Evolutionary conservation across 2,888 invertebrate species (phyloP).

Genomic region (Ectemnius cavifrons): DNA sequence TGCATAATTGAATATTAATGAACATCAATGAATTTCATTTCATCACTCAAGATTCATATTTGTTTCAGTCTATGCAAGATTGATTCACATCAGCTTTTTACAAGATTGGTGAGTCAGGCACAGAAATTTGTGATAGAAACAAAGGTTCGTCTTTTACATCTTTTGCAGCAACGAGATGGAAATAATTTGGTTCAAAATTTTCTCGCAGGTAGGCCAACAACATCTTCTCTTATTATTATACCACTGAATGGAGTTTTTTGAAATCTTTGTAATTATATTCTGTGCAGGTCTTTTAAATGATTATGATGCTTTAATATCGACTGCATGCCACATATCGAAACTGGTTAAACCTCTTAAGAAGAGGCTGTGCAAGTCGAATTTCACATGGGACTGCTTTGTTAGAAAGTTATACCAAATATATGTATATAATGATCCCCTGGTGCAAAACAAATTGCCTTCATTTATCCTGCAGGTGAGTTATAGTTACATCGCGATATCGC

Average conservation of each 20-base stretch:
- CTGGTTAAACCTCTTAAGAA: constrained; percentile 82
- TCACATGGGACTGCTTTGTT: constrained; percentile 85
- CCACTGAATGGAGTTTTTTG: neutral
- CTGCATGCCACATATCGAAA: constrained; percentile 81
- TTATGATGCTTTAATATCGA: constrained; percentile 82
- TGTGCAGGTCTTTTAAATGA: constrained; percentile 81
- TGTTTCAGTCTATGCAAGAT: constrained; percentile 79
- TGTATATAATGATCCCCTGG: constrained; percentile 79
- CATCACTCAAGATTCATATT: neutral
- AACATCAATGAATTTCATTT: no score
- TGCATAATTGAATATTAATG: no score
- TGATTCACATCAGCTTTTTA: constrained; percentile 83
- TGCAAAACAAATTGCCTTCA: constrained; percentile 80
- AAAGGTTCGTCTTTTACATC: constrained; percentile 80
- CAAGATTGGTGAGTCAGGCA: constrained; percentile 82
- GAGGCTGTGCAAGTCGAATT: constrained; percentile 82
- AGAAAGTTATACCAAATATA: constrained; percentile 83
- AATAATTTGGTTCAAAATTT: constrained; percentile 80
- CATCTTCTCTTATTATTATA: neutral
- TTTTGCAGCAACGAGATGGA: constrained; percentile 79
- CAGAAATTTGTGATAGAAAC: constrained; percentile 84
- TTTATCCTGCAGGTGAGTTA: constrained; percentile 79
- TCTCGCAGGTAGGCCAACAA: constrained; percentile 76
- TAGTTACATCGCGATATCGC: neutral
- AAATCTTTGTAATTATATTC: neutral